These are phyloP conservation scores for Silurus meridionalis DNA, from an alignment of 2,113 vertebrate genomes.

Conservation along the genomic window DNA sequence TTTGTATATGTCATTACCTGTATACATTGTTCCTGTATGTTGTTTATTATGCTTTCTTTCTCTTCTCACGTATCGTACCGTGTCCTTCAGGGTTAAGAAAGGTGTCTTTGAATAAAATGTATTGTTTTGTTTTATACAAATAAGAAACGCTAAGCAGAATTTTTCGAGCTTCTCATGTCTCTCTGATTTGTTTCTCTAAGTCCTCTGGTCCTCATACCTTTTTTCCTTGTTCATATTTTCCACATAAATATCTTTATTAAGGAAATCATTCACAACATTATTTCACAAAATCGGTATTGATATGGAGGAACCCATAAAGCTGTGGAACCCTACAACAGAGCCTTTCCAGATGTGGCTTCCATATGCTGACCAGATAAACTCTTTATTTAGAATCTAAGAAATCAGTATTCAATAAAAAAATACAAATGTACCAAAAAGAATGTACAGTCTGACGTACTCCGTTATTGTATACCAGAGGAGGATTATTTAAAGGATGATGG, in stretches of 20 bases:
- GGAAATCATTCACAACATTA: too few relatives aligned
- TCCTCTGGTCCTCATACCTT: background rate
- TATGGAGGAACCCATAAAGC: background rate
- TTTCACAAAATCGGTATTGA: background rate
- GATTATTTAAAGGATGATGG: background rate
- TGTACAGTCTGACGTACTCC: background rate
- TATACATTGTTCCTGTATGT: too few relatives aligned
- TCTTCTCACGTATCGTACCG: too few relatives aligned
- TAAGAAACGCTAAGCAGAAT: background rate
- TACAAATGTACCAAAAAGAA: too few relatives aligned
- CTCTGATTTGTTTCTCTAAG: background rate
- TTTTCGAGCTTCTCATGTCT: background rate
- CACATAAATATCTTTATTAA: too few relatives aligned
- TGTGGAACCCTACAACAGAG: background rate
- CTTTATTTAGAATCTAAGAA: background rate
- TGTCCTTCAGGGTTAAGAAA: too few relatives aligned
- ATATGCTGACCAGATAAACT: background rate
- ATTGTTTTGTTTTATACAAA: too few relatives aligned
- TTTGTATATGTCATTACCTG: too few relatives aligned
- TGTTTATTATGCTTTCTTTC: too few relatives aligned
- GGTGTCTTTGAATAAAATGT: too few relatives aligned
- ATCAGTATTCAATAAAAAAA: background rate
- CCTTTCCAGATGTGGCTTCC: background rate
- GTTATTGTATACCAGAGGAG: background rate
- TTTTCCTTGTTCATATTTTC: background rate